Conservation (phyloP, 37 sponge, comb jelly and placozoan genomes). For the Aplysina aerophoba region DNA sequence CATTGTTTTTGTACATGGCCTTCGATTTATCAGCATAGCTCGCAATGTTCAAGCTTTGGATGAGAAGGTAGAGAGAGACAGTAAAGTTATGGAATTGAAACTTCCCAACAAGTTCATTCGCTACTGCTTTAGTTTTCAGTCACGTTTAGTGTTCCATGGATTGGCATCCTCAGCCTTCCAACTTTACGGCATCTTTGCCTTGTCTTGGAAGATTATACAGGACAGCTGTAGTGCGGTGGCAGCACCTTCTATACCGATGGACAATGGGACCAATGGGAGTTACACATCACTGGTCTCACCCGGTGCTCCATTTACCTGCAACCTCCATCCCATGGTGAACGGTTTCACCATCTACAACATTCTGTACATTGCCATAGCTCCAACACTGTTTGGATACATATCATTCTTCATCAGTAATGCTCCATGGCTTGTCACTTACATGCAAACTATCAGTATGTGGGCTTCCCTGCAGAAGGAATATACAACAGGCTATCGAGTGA, state of each 20-base stretch:
- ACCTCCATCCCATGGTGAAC: neutral
- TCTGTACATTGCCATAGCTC: neutral
- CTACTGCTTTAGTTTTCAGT: neutral
- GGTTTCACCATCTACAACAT: constrained; percentile 16
- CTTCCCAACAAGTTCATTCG: neutral
- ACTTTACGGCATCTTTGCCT: neutral
- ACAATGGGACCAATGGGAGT: neutral
- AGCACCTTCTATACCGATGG: too few relatives aligned
- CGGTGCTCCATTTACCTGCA: neutral
- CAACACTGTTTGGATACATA: neutral
- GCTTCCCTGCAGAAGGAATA: too few relatives aligned
- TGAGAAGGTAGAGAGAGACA: neutral
- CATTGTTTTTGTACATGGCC: neutral
- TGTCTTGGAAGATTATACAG: constrained; percentile 10
- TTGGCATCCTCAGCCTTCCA: neutral
- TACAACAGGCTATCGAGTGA: too few relatives aligned
- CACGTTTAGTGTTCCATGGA: neutral
- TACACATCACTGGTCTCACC: too few relatives aligned
- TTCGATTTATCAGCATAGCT: neutral
- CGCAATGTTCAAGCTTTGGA: neutral
- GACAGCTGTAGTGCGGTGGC: neutral
- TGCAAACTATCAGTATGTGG: neutral
- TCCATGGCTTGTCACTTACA: neutral
- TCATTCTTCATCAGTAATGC: neutral
- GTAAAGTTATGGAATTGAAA: neutral